These are phyloP conservation scores for Phenganax stokvisi DNA, from an alignment of 92 coral and sea anemone genomes.

Conservation along the genomic window DNA sequence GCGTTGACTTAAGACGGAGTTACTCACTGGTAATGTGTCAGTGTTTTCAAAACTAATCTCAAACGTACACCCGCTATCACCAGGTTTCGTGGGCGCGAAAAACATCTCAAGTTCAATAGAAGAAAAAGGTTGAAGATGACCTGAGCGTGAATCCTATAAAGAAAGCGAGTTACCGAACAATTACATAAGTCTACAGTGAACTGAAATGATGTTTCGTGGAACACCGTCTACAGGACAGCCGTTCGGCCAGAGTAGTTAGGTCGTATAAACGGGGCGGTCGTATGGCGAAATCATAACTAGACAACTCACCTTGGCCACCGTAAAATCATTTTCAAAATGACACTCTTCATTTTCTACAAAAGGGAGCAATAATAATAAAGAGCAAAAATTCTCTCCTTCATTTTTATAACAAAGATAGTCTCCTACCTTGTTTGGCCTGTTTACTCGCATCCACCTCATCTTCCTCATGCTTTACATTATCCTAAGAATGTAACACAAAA, in stretches of 20 bases:
- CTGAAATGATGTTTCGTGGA: too few relatives aligned
- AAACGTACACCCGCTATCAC: conserved; percentile 68
- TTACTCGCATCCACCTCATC: too few relatives aligned
- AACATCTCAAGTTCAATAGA: conserved; percentile 70
- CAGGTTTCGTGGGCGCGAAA: conserved; percentile 81
- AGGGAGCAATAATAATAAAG: too few relatives aligned
- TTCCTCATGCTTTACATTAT: not conserved
- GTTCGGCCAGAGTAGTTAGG: too few relatives aligned
- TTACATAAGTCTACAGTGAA: not conserved
- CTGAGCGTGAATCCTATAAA: conserved; percentile 52
- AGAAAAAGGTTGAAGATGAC: conserved; percentile 78
- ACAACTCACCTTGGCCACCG: conserved; percentile 7
- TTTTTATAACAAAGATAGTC: too few relatives aligned
- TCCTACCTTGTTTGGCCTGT: too few relatives aligned
- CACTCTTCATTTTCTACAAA: not conserved
- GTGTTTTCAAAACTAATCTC: conserved; percentile 77
- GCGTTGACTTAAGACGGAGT: not conserved
- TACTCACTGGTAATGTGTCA: conserved; percentile 84
- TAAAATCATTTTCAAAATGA: not conserved
- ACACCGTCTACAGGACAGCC: too few relatives aligned
- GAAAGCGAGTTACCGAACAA: not conserved
- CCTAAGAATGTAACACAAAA: not conserved
- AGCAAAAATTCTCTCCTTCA: too few relatives aligned
- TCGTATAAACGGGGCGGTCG: too few relatives aligned
- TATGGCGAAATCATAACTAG: too few relatives aligned